Base-by-base conservation (phyloP, 2,888 invertebrate genomes). In the Phaonia tiefii region DNA sequence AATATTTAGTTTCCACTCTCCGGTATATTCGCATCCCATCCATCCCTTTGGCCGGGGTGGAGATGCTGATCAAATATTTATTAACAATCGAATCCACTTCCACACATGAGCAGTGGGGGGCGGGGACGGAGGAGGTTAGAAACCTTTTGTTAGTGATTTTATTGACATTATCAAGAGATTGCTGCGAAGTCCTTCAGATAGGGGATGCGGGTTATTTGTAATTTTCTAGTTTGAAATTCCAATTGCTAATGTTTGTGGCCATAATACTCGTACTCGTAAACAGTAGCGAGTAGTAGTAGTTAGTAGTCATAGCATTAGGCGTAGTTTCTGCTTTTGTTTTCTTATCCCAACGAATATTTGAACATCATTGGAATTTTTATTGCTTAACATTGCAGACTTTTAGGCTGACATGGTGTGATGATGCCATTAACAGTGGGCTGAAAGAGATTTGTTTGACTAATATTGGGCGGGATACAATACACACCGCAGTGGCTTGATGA, bases 361-460 rank as follows among this genome's bases (percentile, higher is more conserved):
- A 42, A 13, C 71, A 74, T 46, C 71, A 72, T 51, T 67, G 76
- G 80, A 74, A 83, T 79, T 83, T 83, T 79, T 83, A 83, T 79
- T 78, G 56, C 37, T 39, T 22, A 17, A 44, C 63, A 74, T 74
- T 79, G 74, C 71, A 79, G 79, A 79, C 79, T 72, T 72, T 77
- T 77, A 70, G 82, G 82, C 79, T 76, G 67, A 75, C 63, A 49
- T 56, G 22, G 10, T 15, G 42, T 11, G 13, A 39, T 1, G 11
- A 70, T 58, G 56, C 51, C 17, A 25, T 15, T 5, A 2, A 81
- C 80, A 77, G 80, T 77, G 77, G 71, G 17, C 17, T 1, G 1
- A n/a, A 42, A n/a, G n/a, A n/a, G n/a, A n/a, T n/a, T n/a, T n/a
- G n/a, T n/a, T n/a, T n/a, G n/a, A n/a, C n/a, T n/a, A n/a, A n/a